A percentile compares a stretch with the other conserved stretches of the same genome.
Evolutionary conservation across 2,888 invertebrate species (phyloP).

Genomic region (Nomada ruficornis): DNA sequence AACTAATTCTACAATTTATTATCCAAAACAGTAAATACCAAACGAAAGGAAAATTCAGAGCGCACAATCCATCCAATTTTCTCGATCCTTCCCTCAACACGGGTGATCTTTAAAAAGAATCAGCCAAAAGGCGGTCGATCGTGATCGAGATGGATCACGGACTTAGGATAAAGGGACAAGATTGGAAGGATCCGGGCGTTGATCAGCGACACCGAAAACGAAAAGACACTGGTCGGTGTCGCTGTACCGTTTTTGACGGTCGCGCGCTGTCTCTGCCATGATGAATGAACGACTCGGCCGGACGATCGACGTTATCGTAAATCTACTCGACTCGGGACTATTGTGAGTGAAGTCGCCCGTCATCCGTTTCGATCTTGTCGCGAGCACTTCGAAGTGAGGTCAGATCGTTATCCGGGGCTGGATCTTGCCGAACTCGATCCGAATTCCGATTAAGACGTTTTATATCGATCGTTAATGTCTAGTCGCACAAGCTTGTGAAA

Average conservation of each 20-base stretch:
- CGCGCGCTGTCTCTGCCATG: conserved; percentile 56
- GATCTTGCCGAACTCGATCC: conserved; percentile 55
- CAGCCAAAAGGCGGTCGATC: not conserved
- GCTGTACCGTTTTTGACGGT: conserved; percentile 67
- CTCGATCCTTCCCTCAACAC: not conserved
- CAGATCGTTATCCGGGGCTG: conserved; percentile 68
- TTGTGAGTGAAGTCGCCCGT: conserved; percentile 67
- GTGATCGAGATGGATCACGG: conserved; percentile 43
- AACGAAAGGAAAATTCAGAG: no score
- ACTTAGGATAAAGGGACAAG: conserved; percentile 7
- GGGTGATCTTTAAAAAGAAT: not conserved
- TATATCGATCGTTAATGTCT: conserved; percentile 45
- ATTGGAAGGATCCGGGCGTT: conserved; percentile 36
- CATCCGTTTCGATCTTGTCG: conserved; percentile 66
- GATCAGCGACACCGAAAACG: conserved; percentile 47
- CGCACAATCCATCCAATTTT: not conserved
- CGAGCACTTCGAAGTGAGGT: conserved; percentile 68
- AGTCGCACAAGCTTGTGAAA: conserved; percentile 42
- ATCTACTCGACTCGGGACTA: conserved; percentile 64
- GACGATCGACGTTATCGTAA: conserved; percentile 72
- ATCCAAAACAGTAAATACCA: no score
- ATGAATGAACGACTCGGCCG: conserved; percentile 69
- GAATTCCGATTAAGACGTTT: conserved; percentile 59
- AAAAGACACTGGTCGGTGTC: conserved; percentile 18
- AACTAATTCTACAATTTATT: no score